Base-by-base conservation (phyloP, 2,888 invertebrate species). In the Netelia fuscicornis region DNA sequence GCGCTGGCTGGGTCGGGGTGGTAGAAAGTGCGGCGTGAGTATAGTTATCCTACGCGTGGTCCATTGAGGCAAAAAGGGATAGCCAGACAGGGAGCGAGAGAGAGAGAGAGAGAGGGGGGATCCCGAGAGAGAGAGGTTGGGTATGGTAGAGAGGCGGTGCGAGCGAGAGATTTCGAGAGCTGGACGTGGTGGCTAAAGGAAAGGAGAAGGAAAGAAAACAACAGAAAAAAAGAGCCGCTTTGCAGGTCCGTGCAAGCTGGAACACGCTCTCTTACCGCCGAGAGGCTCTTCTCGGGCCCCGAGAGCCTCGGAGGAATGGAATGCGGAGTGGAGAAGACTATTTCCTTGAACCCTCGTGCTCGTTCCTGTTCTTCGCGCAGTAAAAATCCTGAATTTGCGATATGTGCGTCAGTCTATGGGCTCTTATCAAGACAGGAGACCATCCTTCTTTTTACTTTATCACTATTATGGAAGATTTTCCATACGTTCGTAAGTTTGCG, bases 281-380 rank as follows among this genome's bases (percentile, higher is more conserved):
- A 44, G 37, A 37, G 37, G 52, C 84, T 84, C 86, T 82, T 54
- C 60, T 78, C 30, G 52, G 17, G 37, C 30, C 2, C 17, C 17
- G 62, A n/a, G 71, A 23, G 10, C 44, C 54, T 58, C 13, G 42
- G 56, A 58, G 81, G 86, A 77, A 77, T 74, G 89, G 89, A 89
- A 90, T 89, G 88, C 86, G 87, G 81, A 52, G 68, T 37, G 42
- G 65, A 68, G 78, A 76, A 76, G 68, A 76, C 68, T 76, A 64
- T 86, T 82, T 86, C 76, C 86, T 83, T 75, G 72, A 75, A 72
- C 75, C 81, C 79, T 84, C 60, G 60, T 65, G 70, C 81, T 84
- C 60, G 60, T 65, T 71, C 64, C 70, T 82, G 44, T 76, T 71
- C 56, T 56, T 62, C 52, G 42, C 10, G 30, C 74, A 5, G 48